Percentiles rank a stretch among this genome's conserved stretches.
Evolutionary conservation across 2,797 vertebrate genomes (phyloP).

Genomic region (Takifugu ocellatus): DNA sequence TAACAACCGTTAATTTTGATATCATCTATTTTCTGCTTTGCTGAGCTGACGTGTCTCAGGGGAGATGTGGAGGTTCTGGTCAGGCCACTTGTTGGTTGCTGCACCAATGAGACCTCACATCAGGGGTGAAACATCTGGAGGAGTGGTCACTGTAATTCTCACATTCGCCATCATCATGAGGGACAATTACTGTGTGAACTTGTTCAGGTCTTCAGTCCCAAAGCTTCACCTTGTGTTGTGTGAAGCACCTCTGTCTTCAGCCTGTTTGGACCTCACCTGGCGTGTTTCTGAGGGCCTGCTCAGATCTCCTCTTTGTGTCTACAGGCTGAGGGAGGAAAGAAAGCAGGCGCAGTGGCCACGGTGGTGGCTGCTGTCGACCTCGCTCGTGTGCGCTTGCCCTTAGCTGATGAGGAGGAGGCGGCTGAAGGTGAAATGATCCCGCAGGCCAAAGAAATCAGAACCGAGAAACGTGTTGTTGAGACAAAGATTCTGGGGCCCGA

Average conservation of each 20-base stretch:
- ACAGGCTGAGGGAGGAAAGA: constrained; percentile 82
- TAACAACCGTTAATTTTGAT: no score
- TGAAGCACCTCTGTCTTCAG: not conserved
- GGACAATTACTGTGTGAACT: no score
- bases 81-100: no score
- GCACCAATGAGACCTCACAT: no score
- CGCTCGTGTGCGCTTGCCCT: constrained; percentile 82
- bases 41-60: no score
- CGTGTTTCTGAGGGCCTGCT: constrained; percentile 10
- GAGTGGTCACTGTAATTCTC: no score
- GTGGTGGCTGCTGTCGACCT: constrained; percentile 93
- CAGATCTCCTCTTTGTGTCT: constrained; percentile 57
- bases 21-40: no score
- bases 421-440: constrained; percentile 77
- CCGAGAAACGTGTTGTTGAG: constrained; percentile 49
- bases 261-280: not conserved
- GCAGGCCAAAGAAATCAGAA: constrained; percentile 48
- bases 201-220: not conserved
- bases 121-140: no score
- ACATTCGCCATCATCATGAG: no score
- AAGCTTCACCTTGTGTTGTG: not conserved
- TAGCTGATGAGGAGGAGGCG: constrained; percentile 73
- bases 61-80: no score
- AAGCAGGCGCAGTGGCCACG: constrained; percentile 88
- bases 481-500: constrained; percentile 72